Evolutionary conservation across 2,113 vertebrate genomes (phyloP), one percentile per base, ranked within the genome.

Genomic region (Epinephelus fuscoguttatus): DNA sequence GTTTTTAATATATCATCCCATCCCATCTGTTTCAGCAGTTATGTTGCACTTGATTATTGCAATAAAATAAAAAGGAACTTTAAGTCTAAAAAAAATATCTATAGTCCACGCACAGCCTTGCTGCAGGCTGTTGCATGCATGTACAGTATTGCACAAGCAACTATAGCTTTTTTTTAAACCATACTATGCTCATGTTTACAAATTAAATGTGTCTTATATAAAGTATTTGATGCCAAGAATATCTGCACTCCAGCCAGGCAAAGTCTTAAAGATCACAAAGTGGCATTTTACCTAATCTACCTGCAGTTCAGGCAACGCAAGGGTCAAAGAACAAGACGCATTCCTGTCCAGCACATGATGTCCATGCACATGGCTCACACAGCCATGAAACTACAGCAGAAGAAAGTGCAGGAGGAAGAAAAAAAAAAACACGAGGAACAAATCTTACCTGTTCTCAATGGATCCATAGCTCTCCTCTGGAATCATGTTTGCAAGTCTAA

Each of bases 401-500:
- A 52, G 11, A 53, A 15, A 69, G 2, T 14, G 19, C 17, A 81
- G 23, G 27, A 62, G 1, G 56, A 40, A n/a, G n/a, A n/a, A 47
- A 9, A 53, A 53, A 53, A 53, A 52, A 49, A 53, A 9, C 0
- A 37, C 1, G 15, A 19, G 12, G 12, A 5, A 21, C 4, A 69
- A n/a, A 47, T 6, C 89, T 91, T 53, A 94, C 93, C 88, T 92
- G 86, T 86, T 93, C 62, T 92, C 74, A 3, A 49, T 27, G 70
- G 91, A 78, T 19, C 10, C 78, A 25, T 81, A 88, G 72, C 19
- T 86, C 50, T 88, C 84, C 67, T 80, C 91, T 0, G 92, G 91
- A 64, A 88, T 90, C 90, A 93, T 92, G 45, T 40, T 74, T 60
- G 12, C 67, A 53, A 14, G 25, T 59, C 14, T 21, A 52, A 82